Base-by-base conservation (phyloP, 2,888 invertebrate species). In the Ophonus ardosiacus region DNA sequence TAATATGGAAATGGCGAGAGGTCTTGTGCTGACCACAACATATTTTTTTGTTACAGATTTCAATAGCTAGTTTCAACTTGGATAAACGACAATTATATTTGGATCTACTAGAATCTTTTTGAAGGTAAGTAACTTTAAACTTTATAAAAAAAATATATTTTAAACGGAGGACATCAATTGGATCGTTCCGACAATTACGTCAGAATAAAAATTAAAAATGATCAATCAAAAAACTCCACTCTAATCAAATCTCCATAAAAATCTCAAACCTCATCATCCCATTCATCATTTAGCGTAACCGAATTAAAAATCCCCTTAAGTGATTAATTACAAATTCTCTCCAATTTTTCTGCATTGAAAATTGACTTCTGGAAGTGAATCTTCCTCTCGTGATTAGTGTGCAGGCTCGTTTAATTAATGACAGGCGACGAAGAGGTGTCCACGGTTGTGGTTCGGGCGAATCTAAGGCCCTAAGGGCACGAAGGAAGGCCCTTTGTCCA, bases 371-470 rank as follows among this genome's bases (percentile, higher is more conserved):
- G 1, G 10, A 51, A 51, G 74, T 83, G 83, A 83, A 76, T 74
- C 83, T 59, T 83, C 61, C n/a, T 31, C n/a, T 15, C 78, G 21
- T 83, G 83, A 83, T 83, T 83, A 83, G 76, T 76, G 83, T 74
- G 74, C 15, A 71, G 83, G 38, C 5, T 17, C 15, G 76, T 83
- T 83, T 83, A 83, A 83, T 83, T 83, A 83, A 83, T 83, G 83
- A 74, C 78, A 24, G 71, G 17, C 71, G 40, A 18, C 71, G 43
- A 40, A 13, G 71, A 51, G 43, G 43, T 51, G 43, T 51, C 43
- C 43, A 51, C 43, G 13, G 13, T 51, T 51, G 43, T 51, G 43
- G 43, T 51, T 51, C 43, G 5, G 31, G 31, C 31, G 31, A 31
- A 31, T 31, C 43, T 51, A 13, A 51, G 43, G 43, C 43, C 43